Evolutionary conservation across 2,113 vertebrate species (phyloP), one percentile per base, ranked within the genome.

Genomic region (Tachycineta bicolor): DNA sequence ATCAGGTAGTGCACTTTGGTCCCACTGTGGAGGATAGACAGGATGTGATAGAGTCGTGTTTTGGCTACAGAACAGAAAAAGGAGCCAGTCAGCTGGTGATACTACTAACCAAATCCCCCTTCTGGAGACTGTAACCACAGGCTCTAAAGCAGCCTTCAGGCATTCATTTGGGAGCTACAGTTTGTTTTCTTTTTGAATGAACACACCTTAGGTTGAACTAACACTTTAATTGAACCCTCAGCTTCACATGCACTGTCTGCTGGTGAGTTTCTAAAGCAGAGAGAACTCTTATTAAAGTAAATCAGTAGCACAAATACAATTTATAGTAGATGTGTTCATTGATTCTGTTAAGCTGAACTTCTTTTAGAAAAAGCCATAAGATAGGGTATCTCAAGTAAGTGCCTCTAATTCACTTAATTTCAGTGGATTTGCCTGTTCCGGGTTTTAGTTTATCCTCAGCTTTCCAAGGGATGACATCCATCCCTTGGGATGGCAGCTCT

Each of bases 11-110:
- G 94, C 96, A 55, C 93, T 96, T 17, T 58, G 47, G 58, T 97
- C 96, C 97, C 97, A 97, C 29, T 91, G 43, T 43, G 90, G 81
- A 92, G 97, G 97, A 81, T 58, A 96, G 9, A 12, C 11, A 64
- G 29, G 67, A 89, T 1, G 4, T 12, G 56, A 81, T 0, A 87
- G 80, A 47, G 59, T 28, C 1, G 1, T 52, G 28, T 62, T 87
- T 41, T 25, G 79, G 17, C 86, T 94, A 47, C 49, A 75, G 63
- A 82, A 75, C 4, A 86, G 34, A 73, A 62, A 69, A 63, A 88
- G 12, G 8, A 86, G 15, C 8, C 53, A 64, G 18, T 94, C n/a
- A 96, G 65, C 12, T 23, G 12, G 10, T 5, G 5, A 53, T 39
- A 33, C 13, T 53, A 52, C 52, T 50, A 43, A 67, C 5, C 7